These are phyloP conservation scores for Eurytoma californica DNA, from an alignment of 2,888 invertebrate species.

Conservation along the genomic window DNA sequence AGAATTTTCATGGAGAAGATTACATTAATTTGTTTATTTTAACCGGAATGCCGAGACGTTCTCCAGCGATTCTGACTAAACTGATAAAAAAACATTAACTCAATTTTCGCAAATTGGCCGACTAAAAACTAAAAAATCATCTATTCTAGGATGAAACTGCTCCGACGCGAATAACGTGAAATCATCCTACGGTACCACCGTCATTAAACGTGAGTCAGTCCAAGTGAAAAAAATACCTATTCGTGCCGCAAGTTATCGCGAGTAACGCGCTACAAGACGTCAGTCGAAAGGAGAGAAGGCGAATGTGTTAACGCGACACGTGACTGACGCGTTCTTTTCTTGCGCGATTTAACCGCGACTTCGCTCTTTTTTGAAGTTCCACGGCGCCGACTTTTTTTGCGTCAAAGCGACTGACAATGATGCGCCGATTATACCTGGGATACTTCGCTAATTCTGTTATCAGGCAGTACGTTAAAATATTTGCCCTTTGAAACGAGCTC, in stretches of 20 bases:
- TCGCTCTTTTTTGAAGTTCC: not conserved
- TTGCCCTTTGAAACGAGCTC: too few species aligned
- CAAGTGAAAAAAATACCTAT: slow-evolving; percentile 15
- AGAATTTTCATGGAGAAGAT: too few species aligned
- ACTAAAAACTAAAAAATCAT: too few species aligned
- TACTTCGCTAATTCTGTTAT: slow-evolving; percentile 1
- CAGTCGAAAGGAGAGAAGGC: slow-evolving; percentile 21
- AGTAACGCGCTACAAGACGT: slow-evolving; percentile 16
- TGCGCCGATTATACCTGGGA: slow-evolving; percentile 25
- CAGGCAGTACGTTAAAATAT: not conserved
- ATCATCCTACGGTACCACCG: not conserved
- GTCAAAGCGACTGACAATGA: slow-evolving; percentile 42
- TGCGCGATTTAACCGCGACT: slow-evolving; percentile 26
- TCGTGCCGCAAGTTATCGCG: not conserved
- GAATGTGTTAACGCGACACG: slow-evolving; percentile 47
- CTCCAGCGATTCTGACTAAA: too few species aligned
- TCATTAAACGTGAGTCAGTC: not conserved
- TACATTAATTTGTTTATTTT: too few species aligned
- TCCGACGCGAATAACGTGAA: not conserved
- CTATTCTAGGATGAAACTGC: too few species aligned
- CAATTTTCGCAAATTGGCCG: too few species aligned
- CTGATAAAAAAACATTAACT: too few species aligned
- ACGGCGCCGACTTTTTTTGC: slow-evolving; percentile 6
- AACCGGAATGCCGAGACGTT: too few species aligned
- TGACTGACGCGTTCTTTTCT: slow-evolving; percentile 50